Conservation (phyloP, 2,888 invertebrate genomes). For the Perithous albicinctus region DNA sequence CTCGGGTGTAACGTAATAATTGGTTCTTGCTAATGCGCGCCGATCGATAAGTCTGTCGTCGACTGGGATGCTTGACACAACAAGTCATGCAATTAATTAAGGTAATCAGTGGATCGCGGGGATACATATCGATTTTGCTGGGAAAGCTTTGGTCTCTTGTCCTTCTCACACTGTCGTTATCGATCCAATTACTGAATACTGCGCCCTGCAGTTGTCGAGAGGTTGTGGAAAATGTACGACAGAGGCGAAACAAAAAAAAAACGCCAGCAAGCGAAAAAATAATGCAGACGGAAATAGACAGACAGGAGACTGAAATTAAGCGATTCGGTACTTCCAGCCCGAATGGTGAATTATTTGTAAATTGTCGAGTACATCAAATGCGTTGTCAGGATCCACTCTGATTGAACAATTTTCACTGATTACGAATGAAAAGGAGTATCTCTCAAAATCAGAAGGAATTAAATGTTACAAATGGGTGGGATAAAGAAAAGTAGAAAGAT, state of each 20-base stretch:
- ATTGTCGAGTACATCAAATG: constrained; percentile 11
- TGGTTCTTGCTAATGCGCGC: constrained; percentile 18
- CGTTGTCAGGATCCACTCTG: not conserved
- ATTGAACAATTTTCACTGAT: not conserved
- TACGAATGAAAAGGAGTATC: not conserved
- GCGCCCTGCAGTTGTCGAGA: constrained; percentile 16
- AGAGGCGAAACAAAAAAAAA: not conserved
- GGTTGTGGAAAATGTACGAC: constrained; percentile 24
- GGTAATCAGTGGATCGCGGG: constrained; percentile 45
- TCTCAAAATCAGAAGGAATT: not conserved
- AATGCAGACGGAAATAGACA: constrained; percentile 4
- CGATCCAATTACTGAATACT: constrained; percentile 43
- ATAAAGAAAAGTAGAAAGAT: not conserved
- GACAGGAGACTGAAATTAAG: constrained; percentile 3
- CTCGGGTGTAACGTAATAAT: constrained; percentile 20
- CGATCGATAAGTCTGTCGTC: constrained; percentile 15
- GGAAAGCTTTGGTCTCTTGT: not conserved
- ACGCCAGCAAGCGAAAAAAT: not conserved
- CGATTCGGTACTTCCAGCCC: not conserved
- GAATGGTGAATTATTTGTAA: constrained; percentile 9
- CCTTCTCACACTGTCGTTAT: constrained; percentile 21
- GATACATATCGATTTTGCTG: constrained; percentile 13
- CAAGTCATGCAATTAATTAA: constrained; percentile 58
- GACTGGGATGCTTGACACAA: constrained; percentile 32
- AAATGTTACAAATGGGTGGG: too few relatives aligned